A percentile compares a stretch with the other conserved stretches of the same genome.
phyloP scores from a whole-genome alignment of 2,888 invertebrate genomes.

The Tetragnatha montana region DNA sequence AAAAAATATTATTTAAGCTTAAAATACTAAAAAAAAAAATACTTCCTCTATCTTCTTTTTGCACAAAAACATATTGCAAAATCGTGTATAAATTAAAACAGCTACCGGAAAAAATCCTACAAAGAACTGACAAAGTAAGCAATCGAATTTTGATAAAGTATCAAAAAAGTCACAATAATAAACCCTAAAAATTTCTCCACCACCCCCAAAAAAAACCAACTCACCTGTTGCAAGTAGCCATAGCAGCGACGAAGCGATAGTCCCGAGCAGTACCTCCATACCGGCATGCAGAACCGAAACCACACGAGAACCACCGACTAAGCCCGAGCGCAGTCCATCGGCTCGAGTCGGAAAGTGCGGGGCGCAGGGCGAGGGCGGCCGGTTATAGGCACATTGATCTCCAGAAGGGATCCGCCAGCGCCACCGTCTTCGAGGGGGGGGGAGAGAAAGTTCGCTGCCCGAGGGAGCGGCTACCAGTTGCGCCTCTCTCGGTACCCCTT shows the following conservation, averaged over 20 bases:
- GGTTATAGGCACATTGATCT: constrained; percentile 65
- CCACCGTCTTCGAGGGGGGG: constrained; percentile 11
- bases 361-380: neutral
- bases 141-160: neutral
- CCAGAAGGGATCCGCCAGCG: constrained; percentile 24
- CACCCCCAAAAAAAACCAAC: neutral
- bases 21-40: no score
- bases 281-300: constrained; percentile 39
- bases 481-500: constrained; percentile 32
- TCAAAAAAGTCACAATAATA: neutral
- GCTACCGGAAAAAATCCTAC: no score
- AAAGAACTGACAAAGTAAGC: no score
- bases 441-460: constrained; percentile 25
- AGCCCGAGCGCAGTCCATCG: neutral
- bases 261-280: constrained; percentile 61
- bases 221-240: constrained; percentile 68
- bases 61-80: no score
- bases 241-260: constrained; percentile 55
- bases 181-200: neutral
- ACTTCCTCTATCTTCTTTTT: no score
- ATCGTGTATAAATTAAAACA: no score
- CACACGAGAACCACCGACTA: constrained; percentile 2
- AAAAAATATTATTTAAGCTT: no score
- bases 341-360: neutral
- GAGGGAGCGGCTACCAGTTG: constrained; percentile 50